Base-by-base conservation (phyloP, 2,113 vertebrate species). In the Herpetotheres cachinnans region DNA sequence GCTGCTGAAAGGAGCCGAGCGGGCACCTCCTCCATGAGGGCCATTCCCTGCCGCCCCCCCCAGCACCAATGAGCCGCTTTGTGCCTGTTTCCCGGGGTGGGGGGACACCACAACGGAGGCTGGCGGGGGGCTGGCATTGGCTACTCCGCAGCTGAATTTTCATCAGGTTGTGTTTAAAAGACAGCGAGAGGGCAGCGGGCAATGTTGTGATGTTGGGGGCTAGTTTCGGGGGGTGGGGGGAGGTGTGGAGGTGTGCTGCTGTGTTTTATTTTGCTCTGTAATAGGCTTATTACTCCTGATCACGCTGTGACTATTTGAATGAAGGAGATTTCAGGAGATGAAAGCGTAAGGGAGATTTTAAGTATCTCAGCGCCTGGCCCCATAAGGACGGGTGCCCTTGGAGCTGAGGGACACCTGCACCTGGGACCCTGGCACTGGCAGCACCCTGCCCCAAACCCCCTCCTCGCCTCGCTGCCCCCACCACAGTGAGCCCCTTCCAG, bases 221-320 rank as follows among this genome's bases (percentile, higher is more conserved):
- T 32, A 58, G 10, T 76, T n/a, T 54, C 1, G 13, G 34, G 30
- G 8, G 26, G 34, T 52, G 13, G 56, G 30, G 56, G 21, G 25
- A 26, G 16, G 20, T 42, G 36, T 24, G n/a, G n/a, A n/a, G n/a
- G n/a, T n/a, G 11, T 12, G 42, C 52, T 14, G 92, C 76, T 63
- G 49, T 50, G 82, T 69, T 94, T 94, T 88, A 67, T 95, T 96
- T 91, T 82, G 65, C 90, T 78, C 87, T 20, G 87, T 73, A 91
- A 93, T 69, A 95, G 95, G 90, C 76, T 96, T 93, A 91, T 93
- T 93, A 86, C 95, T 79, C 16, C 76, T 16, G 81, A 82, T 96
- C 95, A 91, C 42, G 91, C 95, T 95, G 95, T 71, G 91, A 82
- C 91, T 11, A 66, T 89, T 91, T 86, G 88, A 96, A 91, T 93